Percentiles rank a stretch among this genome's conserved stretches.
phyloP scores from a whole-genome alignment of 2,797 vertebrate species.

The Carcharodon carcharias region DNA sequence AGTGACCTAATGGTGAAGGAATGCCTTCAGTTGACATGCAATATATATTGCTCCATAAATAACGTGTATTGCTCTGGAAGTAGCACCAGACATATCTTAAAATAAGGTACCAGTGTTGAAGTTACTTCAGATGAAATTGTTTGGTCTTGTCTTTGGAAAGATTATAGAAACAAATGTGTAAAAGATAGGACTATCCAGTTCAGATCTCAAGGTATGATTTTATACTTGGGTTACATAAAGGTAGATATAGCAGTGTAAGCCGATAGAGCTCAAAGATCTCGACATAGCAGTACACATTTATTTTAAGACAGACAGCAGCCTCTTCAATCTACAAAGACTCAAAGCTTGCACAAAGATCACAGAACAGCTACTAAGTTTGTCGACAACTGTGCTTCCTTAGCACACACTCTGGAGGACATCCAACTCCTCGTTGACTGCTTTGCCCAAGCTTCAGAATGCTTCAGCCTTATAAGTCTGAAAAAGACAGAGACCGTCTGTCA shows the following conservation, averaged over 20 bases:
- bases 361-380: neutral
- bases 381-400: neutral
- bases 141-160: neutral
- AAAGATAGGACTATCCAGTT: neutral
- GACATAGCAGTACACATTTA: neutral
- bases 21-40: neutral
- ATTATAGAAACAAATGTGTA: neutral
- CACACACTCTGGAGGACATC: neutral
- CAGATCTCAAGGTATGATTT: neutral
- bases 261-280: too few species aligned
- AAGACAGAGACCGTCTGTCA: neutral
- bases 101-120: neutral
- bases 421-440: neutral
- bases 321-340: neutral
- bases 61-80: neutral
- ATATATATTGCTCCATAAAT: neutral
- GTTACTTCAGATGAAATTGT: neutral
- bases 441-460: neutral
- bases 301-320: neutral
- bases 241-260: neutral
- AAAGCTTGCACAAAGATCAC: neutral
- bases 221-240: neutral
- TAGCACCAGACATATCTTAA: neutral
- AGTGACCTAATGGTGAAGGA: neutral
- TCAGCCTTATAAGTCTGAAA: neutral